Base-by-base conservation (phyloP, 2,888 invertebrate genomes). In the Sminthurinus aureus region DNA sequence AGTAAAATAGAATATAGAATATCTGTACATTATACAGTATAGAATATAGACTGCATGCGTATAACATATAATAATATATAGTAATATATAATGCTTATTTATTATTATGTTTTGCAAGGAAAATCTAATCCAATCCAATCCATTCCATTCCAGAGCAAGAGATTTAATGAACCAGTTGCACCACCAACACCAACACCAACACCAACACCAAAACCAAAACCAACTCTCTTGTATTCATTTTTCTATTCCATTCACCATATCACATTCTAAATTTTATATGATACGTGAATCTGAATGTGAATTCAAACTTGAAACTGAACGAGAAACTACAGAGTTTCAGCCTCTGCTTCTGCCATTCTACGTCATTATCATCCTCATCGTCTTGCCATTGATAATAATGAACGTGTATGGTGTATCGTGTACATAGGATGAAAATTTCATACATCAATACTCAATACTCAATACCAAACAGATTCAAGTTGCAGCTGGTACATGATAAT, bases 151-250 rank as follows among this genome's bases (percentile, higher is more conserved):
- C 71, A 24, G 22, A 13, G 24, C 4, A 69, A 26, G 24, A 26
- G 24, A 71, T 71, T 75, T 75, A 75, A 75, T 75, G 51, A 75
- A 75, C 50, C 50, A 51, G 52, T 75, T 13, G 51, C 50, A 75
- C 75, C 75, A 75, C n/a, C 38, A 38, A 1, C 38, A 38, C 38
- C 38, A 1, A 38, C 38, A 24, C 26, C 50, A 75, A 51, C 75
- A 75, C n/a, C 38, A 38, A 1, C 38, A 38, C 38, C 38, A 1
- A 38, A 1, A 24, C 26, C n/a, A n/a, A n/a, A n/a, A n/a, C n/a
- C n/a, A n/a, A 38, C 38, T 38, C 71, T 24, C 67, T 67, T 8
- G 8, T 66, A 20, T 4, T 67, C 67, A 11, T 67, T n/a, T 22
- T 67, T 2, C 67, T n/a, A 22, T 67, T 67, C n/a, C 8, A 11